Evolutionary conservation across 2,888 invertebrate species (phyloP), one percentile per base, ranked within the genome.

Genomic region (Napeogenes inachia): DNA sequence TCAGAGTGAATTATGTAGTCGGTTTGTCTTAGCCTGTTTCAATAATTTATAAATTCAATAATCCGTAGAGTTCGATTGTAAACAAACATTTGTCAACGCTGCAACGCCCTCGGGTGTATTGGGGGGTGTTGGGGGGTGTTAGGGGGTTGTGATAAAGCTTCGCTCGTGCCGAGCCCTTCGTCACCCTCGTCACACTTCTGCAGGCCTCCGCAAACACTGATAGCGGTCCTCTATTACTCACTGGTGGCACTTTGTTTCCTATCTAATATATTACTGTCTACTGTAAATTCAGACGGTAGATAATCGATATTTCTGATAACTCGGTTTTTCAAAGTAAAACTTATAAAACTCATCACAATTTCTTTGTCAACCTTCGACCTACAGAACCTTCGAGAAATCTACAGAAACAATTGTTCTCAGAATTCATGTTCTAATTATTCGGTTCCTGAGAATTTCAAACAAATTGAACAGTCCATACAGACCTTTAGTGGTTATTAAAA

Each of bases 1-100:
- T 67, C 67, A 64, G 53, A 62, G 62, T 66, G 66, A 70, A 70
- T 68, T 67, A 70, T 67, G 64, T 66, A 66, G 61, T 66, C 63
- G 58, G 64, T 56, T 68, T 63, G 70, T 68, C 60, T 60, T 64
- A 46, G 55, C 45, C 58, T 46, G 47, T 57, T 47, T 60, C 56
- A 59, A 63, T 63, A 67, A 63, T 61, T 60, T 59, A 61, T 57
- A 53, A 38, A 45, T 32, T 42, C 54, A 50, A 32, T 56, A 57
- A 13, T 57, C 55, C n/a, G 38, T 13, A 13, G 13, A 54, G 12
- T 13, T 45, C 46, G 55, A 46, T 53, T 45, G 42, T 54, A 57
- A 60, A 60, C 57, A 63, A 56, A 57, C 60, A 55, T 60, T 62
- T 60, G 59, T 57, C 54, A 54, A 13, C 8, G 56, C 12, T 32